Conservation (phyloP, 2,113 vertebrate species). For the Thinocorus orbignyianus region DNA sequence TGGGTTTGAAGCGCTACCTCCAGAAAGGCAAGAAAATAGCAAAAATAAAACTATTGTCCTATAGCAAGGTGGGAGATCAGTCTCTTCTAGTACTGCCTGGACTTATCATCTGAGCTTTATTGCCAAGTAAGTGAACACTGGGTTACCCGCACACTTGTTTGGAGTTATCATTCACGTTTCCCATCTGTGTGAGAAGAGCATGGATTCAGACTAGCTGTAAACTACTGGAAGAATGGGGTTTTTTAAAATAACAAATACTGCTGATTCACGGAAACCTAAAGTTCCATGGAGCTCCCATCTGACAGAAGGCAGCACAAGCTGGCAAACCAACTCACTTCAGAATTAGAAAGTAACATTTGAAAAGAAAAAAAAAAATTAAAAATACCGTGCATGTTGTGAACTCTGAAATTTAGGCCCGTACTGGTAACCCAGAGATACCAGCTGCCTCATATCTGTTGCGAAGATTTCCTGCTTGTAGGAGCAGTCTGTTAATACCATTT, state of each 20-base stretch:
- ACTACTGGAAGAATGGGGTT: background rate
- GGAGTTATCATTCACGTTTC: background rate
- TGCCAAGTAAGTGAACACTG: background rate
- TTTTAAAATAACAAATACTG: background rate
- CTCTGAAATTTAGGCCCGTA: background rate
- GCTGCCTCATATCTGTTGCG: background rate
- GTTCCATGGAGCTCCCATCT: background rate
- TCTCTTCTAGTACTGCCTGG: background rate
- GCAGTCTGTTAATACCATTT: background rate
- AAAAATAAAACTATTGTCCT: background rate
- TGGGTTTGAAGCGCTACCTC: background rate
- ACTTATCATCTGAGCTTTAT: fast-evolving
- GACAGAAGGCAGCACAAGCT: background rate
- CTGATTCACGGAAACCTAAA: background rate
- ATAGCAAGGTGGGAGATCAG: background rate
- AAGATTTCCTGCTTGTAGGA: background rate
- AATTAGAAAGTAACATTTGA: background rate
- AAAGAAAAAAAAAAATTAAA: background rate
- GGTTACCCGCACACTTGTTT: background rate
- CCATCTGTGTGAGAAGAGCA: background rate
- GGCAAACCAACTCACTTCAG: background rate
- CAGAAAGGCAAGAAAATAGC: background rate
- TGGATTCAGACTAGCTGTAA: background rate
- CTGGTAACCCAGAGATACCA: background rate
- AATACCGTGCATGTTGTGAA: background rate